Conservation (phyloP, 2,888 invertebrate species). For the Corythucha ciliata region DNA sequence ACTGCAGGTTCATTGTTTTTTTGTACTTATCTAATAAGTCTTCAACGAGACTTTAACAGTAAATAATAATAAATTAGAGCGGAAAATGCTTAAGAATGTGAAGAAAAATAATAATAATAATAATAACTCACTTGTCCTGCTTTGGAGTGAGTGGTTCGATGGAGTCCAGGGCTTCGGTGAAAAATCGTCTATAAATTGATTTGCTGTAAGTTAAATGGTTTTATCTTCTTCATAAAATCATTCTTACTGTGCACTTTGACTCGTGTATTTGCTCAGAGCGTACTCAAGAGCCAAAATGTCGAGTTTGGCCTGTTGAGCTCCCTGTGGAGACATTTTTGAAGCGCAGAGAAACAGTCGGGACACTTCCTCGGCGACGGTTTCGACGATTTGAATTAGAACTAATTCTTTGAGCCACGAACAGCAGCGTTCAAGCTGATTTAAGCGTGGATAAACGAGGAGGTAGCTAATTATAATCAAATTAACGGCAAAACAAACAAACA, state of each 20-base stretch:
- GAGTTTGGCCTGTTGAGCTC: slow-evolving; percentile 68
- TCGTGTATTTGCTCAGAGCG: slow-evolving; percentile 54
- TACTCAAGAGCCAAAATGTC: slow-evolving; percentile 62
- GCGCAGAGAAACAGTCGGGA: slow-evolving; percentile 77
- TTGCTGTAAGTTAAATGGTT: background rate
- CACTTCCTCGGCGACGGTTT: slow-evolving; percentile 87
- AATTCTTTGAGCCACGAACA: slow-evolving; percentile 68
- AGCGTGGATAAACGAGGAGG: background rate
- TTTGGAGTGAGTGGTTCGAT: slow-evolving; percentile 54
- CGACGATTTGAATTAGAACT: slow-evolving; percentile 66
- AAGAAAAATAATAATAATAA: slow-evolving; percentile 13
- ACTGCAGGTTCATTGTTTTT: slow-evolving; percentile 57
- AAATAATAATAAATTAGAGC: slow-evolving; percentile 16
- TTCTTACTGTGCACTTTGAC: slow-evolving; percentile 54
- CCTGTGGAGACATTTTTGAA: slow-evolving; percentile 53
- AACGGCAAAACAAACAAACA: background rate
- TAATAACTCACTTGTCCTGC: slow-evolving; percentile 31
- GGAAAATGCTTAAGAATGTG: slow-evolving; percentile 36
- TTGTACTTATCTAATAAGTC: slow-evolving; percentile 53
- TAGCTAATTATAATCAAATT: background rate
- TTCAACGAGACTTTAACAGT: slow-evolving; percentile 49
- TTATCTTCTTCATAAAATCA: background rate
- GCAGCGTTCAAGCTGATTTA: slow-evolving; percentile 59
- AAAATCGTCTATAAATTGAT: slow-evolving; percentile 51
- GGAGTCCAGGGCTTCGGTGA: slow-evolving; percentile 70